phyloP scores from a whole-genome alignment of 2,113 vertebrate genomes.

The Atrichornis clamosus region DNA sequence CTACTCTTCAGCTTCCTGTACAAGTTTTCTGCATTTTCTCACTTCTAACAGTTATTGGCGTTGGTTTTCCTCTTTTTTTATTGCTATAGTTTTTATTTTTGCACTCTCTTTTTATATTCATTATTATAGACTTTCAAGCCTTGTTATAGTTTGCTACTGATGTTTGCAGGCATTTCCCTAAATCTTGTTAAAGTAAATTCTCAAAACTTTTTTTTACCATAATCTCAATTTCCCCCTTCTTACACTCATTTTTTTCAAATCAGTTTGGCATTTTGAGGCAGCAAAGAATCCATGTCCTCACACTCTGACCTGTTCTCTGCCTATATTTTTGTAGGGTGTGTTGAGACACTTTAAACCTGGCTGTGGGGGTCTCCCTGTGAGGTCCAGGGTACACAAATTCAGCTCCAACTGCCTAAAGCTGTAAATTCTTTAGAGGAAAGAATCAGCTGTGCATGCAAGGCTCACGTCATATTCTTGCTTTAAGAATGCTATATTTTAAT shows the following conservation, averaged over 20 bases:
- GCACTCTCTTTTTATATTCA: not conserved
- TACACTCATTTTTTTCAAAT: not conserved
- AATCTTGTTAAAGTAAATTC: not conserved
- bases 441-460: not conserved
- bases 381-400: not conserved
- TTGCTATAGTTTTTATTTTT: not conserved
- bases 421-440: not conserved
- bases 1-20: not conserved
- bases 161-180: not conserved
- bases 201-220: not conserved
- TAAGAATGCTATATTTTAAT: not conserved
- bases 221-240: not conserved
- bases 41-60: not conserved
- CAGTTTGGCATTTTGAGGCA: not conserved
- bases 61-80: not conserved
- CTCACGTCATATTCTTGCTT: not conserved
- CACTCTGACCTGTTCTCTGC: not conserved
- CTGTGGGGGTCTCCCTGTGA: not conserved
- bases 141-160: not conserved
- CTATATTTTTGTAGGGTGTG: rapidly evolving
- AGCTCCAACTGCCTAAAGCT: not conserved
- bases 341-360: not conserved
- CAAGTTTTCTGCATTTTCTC: not conserved
- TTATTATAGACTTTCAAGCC: not conserved
- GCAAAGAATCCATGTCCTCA: not conserved